phyloP scores from a whole-genome alignment of 2,797 vertebrate genomes.

The Karalla daura region DNA sequence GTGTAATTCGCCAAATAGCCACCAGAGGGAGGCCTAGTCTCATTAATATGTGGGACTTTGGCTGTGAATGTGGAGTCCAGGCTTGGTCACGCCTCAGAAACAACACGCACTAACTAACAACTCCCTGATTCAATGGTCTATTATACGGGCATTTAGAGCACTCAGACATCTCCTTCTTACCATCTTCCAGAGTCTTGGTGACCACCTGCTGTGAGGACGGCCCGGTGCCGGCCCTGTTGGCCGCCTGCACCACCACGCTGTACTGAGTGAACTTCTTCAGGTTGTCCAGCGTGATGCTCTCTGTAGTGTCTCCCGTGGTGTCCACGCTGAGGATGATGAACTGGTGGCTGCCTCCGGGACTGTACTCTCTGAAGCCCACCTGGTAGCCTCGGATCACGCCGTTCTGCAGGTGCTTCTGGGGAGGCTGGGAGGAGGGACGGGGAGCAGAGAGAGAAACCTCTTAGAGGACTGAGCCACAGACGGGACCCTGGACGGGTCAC shows the following conservation, averaged over 20 bases:
- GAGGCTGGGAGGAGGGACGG: slow-evolving; percentile 82
- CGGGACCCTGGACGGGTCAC: too few species aligned
- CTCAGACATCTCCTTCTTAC: slow-evolving; percentile 74
- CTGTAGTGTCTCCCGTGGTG: slow-evolving; percentile 93
- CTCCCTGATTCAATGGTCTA: too few species aligned
- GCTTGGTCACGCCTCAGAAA: too few species aligned
- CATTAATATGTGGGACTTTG: slow-evolving; percentile 4
- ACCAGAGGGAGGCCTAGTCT: slow-evolving; percentile 56
- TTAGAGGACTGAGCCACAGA: too few species aligned
- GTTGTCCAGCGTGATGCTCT: slow-evolving; percentile 93
- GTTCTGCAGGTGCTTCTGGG: slow-evolving; percentile 95
- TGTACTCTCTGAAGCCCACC: slow-evolving; percentile 98
- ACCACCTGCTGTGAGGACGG: slow-evolving; percentile 98
- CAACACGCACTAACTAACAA: too few species aligned
- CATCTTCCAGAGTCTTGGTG: slow-evolving; percentile 96
- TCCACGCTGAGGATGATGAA: slow-evolving; percentile 98
- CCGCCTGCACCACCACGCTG: slow-evolving; percentile 97
- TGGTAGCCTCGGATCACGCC: slow-evolving; percentile 98
- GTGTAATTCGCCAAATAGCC: slow-evolving; percentile 49
- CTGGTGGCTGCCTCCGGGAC: slow-evolving; percentile 94
- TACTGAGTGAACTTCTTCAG: slow-evolving; percentile 99
- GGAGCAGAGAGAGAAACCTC: neutral
- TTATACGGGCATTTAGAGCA: neutral
- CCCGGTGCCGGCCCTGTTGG: slow-evolving; percentile 95
- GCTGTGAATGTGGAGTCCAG: neutral